Evolutionary conservation across 2,797 vertebrate species (phyloP).

Genomic region (Alcedo atthis): DNA sequence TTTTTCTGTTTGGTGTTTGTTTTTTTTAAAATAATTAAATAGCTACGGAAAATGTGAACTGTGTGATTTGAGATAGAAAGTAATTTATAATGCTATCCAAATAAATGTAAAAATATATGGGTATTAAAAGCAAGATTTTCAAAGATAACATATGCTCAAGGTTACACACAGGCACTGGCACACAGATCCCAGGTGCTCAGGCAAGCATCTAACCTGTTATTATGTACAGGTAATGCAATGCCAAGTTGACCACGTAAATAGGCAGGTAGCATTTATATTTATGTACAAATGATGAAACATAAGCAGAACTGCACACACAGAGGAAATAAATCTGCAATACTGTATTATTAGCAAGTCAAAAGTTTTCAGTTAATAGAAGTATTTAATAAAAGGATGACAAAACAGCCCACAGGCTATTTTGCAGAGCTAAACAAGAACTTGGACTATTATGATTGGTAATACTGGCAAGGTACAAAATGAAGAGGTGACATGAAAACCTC

Average conservation of each 20-base stretch:
- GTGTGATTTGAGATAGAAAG: neutral
- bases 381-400: neutral
- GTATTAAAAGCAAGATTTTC: neutral
- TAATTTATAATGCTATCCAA: neutral
- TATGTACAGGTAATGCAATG: neutral
- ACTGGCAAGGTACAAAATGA: neutral
- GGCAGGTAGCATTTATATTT: neutral
- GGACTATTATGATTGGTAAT: neutral
- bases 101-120: neutral
- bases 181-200: neutral
- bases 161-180: accelerated
- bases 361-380: neutral
- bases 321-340: neutral
- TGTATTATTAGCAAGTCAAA: neutral
- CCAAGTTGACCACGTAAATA: neutral
- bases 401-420: neutral
- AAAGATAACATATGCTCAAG: neutral
- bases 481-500: neutral
- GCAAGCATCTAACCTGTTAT: neutral
- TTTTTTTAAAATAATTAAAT: neutral
- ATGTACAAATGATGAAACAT: neutral
- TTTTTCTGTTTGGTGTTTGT: neutral
- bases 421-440: neutral
- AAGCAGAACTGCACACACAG: neutral
- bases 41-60: neutral